Conservation (phyloP, 1,140 invertebrate species). For the Aradophagus sp. region DNA sequence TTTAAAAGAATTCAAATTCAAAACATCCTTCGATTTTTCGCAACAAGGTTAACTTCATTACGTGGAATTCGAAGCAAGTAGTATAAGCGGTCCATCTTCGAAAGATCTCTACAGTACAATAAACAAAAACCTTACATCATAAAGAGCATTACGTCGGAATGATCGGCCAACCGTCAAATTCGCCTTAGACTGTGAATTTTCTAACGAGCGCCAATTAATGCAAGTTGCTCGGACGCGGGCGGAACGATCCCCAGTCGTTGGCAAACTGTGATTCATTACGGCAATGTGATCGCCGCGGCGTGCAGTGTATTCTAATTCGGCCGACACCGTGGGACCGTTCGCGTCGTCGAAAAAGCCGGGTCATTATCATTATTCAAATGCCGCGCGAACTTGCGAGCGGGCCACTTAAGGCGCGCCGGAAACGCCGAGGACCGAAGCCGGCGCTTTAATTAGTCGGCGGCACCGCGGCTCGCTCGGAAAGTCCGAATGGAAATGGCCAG, state of each 20-base stretch:
- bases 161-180: slow-evolving; percentile 1
- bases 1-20: no score
- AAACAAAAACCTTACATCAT: not conserved
- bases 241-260: no score
- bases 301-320: slow-evolving; percentile 45
- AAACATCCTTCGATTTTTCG: no score
- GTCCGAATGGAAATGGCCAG: slow-evolving; percentile 52
- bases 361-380: slow-evolving; percentile 41
- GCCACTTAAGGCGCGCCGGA: not conserved
- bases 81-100: no score
- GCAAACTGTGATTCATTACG: slow-evolving; percentile 42
- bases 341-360: slow-evolving; percentile 12
- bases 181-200: slow-evolving; percentile 6
- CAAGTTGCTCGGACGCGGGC: no score
- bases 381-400: not conserved
- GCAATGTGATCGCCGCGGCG: slow-evolving; percentile 20
- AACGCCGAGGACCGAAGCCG: not conserved
- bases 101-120: no score
- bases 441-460: slow-evolving; percentile 47
- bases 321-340: slow-evolving; percentile 18
- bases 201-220: not conserved
- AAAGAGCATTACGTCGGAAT: not conserved
- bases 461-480: slow-evolving; percentile 29
- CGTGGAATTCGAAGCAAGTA: no score
- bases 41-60: no score